These are phyloP conservation scores for Salvator merianae DNA, from an alignment of 2,113 vertebrate species.

Conservation along the genomic window DNA sequence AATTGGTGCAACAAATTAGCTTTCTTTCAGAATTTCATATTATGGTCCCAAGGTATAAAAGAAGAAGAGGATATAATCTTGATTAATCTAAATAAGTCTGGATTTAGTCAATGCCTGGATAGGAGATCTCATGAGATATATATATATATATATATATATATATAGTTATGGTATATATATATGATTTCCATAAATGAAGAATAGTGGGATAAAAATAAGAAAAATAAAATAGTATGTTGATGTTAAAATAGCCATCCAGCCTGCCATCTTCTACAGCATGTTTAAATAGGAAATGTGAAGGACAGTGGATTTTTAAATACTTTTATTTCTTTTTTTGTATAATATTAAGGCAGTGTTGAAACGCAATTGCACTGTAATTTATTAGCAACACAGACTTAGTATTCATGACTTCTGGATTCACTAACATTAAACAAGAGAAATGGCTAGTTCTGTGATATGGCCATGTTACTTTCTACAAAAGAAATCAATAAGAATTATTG, in stretches of 20 bases:
- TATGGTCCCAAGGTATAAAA: not conserved
- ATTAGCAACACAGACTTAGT: too few relatives aligned
- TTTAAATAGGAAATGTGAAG: not conserved
- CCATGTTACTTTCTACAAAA: not conserved
- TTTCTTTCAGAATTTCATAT: not conserved
- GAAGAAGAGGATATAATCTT: too few relatives aligned
- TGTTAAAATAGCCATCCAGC: not conserved
- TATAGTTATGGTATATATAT: too few relatives aligned
- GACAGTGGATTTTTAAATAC: not conserved
- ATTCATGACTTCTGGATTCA: not conserved
- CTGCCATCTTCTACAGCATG: not conserved
- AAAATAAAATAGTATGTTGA: not conserved
- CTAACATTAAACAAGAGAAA: not conserved
- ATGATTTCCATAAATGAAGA: too few relatives aligned
- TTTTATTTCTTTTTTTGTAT: not conserved
- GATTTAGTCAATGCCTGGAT: too few relatives aligned
- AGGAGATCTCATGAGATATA: too few relatives aligned
- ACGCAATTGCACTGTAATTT: too few relatives aligned
- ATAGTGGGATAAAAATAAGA: too few relatives aligned
- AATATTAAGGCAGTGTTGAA: not conserved
- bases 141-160: too few relatives aligned
- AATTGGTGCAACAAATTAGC: constrained; percentile 4
- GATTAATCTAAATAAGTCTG: too few relatives aligned
- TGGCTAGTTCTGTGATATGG: not conserved
- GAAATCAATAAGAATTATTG: too few relatives aligned